These are phyloP conservation scores for Syngnathus rostellatus DNA, from an alignment of 2,797 vertebrate species.

Conservation along the genomic window DNA sequence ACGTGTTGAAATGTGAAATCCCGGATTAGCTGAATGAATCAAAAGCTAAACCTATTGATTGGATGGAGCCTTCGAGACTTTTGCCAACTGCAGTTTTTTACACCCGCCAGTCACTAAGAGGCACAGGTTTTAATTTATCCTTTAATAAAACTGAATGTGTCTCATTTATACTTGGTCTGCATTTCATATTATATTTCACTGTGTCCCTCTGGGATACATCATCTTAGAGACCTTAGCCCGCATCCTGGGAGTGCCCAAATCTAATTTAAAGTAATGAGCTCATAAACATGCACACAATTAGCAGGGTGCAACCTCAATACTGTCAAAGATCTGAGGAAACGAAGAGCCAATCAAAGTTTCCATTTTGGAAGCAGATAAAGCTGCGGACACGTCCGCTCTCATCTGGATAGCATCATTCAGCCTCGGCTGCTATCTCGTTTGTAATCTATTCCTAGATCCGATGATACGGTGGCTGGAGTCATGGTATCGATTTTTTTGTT, in stretches of 20 bases:
- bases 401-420: conserved; percentile 19
- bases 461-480: conserved; percentile 34
- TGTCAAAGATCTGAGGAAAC: not conserved
- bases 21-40: not conserved
- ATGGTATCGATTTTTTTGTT: conserved; percentile 32
- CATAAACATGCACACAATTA: not conserved
- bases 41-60: not conserved
- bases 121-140: not conserved
- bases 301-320: not conserved
- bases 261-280: not conserved
- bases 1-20: conserved; percentile 5
- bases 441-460: conserved; percentile 31
- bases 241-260: not conserved
- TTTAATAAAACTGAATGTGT: not conserved
- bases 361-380: conserved; percentile 5
- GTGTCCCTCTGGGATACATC: not conserved
- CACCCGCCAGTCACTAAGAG: not conserved
- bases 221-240: not conserved
- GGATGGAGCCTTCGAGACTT: not conserved
- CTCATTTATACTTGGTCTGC: not conserved
- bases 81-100: not conserved
- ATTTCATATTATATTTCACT: not conserved
- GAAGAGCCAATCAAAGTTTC: conserved; percentile 1
- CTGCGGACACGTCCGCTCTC: not conserved
- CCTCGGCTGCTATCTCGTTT: conserved; percentile 1